Conservation (phyloP, 2,797 vertebrate genomes). For the Sebastes variabilis region DNA sequence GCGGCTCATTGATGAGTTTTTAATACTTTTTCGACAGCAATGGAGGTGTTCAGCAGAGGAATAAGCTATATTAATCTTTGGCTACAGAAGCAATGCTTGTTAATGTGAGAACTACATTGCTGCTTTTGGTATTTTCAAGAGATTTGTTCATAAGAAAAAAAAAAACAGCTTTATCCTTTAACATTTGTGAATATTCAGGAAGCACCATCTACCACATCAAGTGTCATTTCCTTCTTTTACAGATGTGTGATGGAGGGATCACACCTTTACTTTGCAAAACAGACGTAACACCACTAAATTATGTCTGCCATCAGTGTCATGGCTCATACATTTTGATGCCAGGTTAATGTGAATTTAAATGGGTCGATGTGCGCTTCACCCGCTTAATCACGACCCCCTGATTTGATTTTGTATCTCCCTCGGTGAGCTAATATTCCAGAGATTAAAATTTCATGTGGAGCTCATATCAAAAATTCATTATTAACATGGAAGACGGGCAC, state of each 20-base stretch:
- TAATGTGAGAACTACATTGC: background rate
- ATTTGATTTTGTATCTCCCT: constrained; percentile 83
- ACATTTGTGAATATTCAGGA: background rate
- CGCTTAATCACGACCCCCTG: constrained; percentile 82
- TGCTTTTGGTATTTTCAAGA: background rate
- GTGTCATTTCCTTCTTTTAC: constrained; percentile 13
- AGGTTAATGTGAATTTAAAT: constrained; percentile 84
- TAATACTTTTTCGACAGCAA: background rate
- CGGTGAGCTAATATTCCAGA: constrained; percentile 82
- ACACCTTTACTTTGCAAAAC: constrained; percentile 70
- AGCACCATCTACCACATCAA: background rate
- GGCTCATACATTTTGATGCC: constrained; percentile 81
- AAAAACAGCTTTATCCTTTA: background rate
- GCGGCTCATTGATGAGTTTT: background rate
- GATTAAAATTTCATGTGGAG: constrained; percentile 85
- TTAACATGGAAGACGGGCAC: constrained; percentile 77
- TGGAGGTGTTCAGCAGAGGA: background rate
- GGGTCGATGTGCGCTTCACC: constrained; percentile 78
- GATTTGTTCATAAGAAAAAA: background rate
- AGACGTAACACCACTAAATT: constrained; percentile 72
- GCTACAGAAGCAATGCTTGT: background rate
- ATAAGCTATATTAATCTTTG: background rate
- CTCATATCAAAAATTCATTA: constrained; percentile 84
- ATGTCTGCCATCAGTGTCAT: constrained; percentile 73
- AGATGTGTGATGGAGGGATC: constrained; percentile 42